phyloP scores from a whole-genome alignment of 2,797 vertebrate species.

The Coluber constrictor region DNA sequence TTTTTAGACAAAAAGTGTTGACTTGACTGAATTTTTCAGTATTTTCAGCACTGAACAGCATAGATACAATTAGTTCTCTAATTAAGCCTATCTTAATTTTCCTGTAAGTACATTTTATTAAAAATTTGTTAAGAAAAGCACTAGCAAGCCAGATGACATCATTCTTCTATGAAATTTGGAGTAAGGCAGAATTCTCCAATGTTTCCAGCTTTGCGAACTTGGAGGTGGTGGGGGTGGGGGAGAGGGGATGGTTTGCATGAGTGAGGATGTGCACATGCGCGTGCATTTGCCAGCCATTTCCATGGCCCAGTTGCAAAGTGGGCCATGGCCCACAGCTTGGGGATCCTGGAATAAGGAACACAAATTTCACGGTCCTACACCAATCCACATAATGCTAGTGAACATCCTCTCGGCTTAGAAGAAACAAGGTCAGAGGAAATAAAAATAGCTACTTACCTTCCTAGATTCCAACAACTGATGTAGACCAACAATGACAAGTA shows the following conservation, averaged over 20 bases:
- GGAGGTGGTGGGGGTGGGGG: no score
- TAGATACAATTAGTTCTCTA: background rate
- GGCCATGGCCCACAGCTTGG: background rate
- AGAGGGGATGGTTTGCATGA: background rate
- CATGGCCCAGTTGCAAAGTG: background rate
- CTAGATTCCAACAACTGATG: conserved; percentile 95
- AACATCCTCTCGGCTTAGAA: background rate
- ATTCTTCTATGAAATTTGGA: background rate
- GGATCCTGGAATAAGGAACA: background rate
- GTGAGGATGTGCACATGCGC: accelerated
- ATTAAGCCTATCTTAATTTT: background rate
- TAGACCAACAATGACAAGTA: conserved; percentile 88
- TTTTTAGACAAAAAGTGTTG: background rate
- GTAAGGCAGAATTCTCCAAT: background rate
- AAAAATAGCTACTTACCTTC: conserved; percentile 76
- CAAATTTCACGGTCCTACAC: background rate
- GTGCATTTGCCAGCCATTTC: background rate
- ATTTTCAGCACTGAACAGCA: background rate
- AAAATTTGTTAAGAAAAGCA: background rate
- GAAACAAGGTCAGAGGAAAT: background rate
- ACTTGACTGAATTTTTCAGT: background rate
- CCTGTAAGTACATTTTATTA: background rate
- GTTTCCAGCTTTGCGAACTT: background rate
- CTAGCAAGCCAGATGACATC: background rate
- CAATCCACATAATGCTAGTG: background rate